These are phyloP conservation scores for Phalacrocorax carbo DNA, from an alignment of 2,113 vertebrate genomes.

Conservation along the genomic window DNA sequence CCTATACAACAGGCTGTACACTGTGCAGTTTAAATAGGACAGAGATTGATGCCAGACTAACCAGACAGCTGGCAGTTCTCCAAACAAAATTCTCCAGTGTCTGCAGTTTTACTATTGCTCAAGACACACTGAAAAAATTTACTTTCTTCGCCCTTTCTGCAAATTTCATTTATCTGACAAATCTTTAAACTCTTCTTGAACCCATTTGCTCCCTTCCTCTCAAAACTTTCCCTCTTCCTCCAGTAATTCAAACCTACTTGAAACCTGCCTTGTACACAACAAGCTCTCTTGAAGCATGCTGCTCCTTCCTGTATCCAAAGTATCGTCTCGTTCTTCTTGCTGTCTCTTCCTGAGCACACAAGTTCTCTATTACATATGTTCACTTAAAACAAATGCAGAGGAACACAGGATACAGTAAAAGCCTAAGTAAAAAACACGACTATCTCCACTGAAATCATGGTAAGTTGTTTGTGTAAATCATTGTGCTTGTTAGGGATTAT, in stretches of 20 bases:
- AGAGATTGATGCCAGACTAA: neutral
- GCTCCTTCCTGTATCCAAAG: neutral
- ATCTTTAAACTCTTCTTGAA: neutral
- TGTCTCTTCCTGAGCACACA: neutral
- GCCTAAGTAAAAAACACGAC: neutral
- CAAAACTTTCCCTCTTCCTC: neutral
- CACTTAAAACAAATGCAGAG: neutral
- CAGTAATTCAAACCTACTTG: neutral
- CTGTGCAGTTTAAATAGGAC: neutral
- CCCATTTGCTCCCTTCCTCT: neutral
- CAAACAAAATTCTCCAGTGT: neutral
- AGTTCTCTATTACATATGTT: neutral
- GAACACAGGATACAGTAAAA: neutral
- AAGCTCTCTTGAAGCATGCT: neutral
- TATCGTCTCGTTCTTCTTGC: neutral
- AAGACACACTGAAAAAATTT: neutral
- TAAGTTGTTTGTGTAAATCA: neutral
- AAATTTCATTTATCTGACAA: neutral
- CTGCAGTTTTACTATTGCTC: neutral
- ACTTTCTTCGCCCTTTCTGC: neutral
- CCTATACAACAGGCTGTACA: neutral
- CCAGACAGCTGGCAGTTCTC: neutral
- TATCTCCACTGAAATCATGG: neutral
- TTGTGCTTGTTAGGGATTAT: neutral
- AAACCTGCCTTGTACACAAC: neutral